Percentiles rank a stretch among this genome's conserved stretches.
Evolutionary conservation across 2,113 vertebrate genomes (phyloP).

Genomic region (Butorides virescens): DNA sequence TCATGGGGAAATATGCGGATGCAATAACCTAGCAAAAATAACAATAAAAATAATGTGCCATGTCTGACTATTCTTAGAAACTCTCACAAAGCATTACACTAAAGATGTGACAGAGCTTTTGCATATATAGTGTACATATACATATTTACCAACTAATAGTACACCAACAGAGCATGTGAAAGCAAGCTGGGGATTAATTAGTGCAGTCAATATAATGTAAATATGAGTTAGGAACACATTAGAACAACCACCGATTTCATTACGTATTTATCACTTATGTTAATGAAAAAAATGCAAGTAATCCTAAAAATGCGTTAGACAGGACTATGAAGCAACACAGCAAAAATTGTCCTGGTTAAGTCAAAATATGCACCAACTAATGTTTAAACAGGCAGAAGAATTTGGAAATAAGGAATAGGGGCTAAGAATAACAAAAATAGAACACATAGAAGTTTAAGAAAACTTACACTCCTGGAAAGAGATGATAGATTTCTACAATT

Average conservation of each 20-base stretch:
- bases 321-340: not conserved
- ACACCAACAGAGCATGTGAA: not conserved
- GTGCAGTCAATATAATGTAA: not conserved
- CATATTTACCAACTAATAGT: not conserved
- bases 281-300: not conserved
- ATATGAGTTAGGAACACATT: not conserved
- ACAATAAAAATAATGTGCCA: not conserved
- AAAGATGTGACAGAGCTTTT: not conserved
- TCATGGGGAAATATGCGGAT: not conserved
- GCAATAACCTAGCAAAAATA: not conserved
- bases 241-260: not conserved
- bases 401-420: not conserved
- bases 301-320: not conserved
- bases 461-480: not conserved
- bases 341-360: not conserved
- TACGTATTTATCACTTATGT: not conserved
- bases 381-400: not conserved
- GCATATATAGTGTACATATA: not conserved
- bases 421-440: not conserved
- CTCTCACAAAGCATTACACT: not conserved
- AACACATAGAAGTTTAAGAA: not conserved
- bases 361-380: too few species aligned
- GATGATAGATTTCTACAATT: not conserved
- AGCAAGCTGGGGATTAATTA: not conserved
- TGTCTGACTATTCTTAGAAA: not conserved